Base-by-base conservation (phyloP, 2,888 invertebrate species). In the Ommatoiulus sabulosus region DNA sequence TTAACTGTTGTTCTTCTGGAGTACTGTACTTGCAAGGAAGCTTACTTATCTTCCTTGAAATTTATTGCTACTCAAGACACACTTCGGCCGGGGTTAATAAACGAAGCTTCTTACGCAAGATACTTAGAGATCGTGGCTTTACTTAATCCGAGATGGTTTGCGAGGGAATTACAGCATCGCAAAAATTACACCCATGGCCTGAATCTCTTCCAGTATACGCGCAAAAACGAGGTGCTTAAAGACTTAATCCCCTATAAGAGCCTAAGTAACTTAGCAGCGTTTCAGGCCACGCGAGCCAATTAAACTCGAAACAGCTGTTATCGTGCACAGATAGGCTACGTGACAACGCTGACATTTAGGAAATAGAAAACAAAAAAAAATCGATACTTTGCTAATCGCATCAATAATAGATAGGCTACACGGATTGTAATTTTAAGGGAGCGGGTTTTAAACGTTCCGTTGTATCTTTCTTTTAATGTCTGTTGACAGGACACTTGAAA, bases 171-270 rank as follows among this genome's bases (percentile, higher is more conserved):
- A 63, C 63, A 63, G n/a, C n/a, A 20, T 63, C 63, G n/a, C 63
- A 57, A 63, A 52, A 63, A 63, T 63, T 20, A 63, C 63, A 63
- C 17, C n/a, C n/a, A 0, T n/a, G n/a, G 20, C 6, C 63, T 20
- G 6, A 63, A 20, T 63, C n/a, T 63, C 0, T 4, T 63, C 63
- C n/a, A n/a, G 17, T 4, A 17, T 4, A 63, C 63, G 5, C 63
- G 63, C 63, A 63, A 63, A 63, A 63, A 63, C 63, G 63, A 63
- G n/a, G 63, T 63, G 63, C n/a, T 63, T 63, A 63, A 63, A 63
- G n/a, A 63, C n/a, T 63, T 52, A 63, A 63, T 17, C n/a, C 17
- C 52, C 15, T 63, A 17, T 63, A 63, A 63, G 5, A 63, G n/a
- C n/a, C 63, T n/a, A 63, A 63, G 20, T 63, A 63, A n/a, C n/a